Conservation (phyloP, 1,140 invertebrate genomes). For the Tetramorium parvispinum region DNA sequence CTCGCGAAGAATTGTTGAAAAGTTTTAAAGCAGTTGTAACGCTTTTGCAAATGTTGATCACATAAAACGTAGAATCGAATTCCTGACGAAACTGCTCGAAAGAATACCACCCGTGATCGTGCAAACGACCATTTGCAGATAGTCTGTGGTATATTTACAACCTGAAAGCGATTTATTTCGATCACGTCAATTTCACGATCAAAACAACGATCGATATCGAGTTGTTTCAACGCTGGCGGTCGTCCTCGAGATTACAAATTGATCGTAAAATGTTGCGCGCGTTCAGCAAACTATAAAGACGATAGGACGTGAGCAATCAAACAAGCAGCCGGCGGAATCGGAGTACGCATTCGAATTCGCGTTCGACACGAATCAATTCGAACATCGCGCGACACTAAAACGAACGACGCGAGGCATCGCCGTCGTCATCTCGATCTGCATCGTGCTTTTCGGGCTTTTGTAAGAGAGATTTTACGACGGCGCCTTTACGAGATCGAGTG, state of each 20-base stretch:
- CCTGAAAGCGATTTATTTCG: conserved; percentile 15
- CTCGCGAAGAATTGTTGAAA: not conserved
- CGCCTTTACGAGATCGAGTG: conserved; percentile 25
- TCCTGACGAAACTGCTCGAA: not conserved
- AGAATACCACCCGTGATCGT: not conserved
- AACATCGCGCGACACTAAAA: conserved; percentile 1
- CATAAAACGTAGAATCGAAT: not conserved
- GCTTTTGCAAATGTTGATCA: not conserved
- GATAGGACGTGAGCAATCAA: conserved; percentile 24
- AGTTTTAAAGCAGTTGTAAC: not conserved
- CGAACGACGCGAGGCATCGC: not conserved
- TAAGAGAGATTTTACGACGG: conserved; percentile 19
- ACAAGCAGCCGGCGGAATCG: not conserved
- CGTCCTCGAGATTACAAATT: conserved; percentile 6
- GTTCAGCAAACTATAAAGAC: conserved; percentile 31
- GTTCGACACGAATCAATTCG: conserved; percentile 28
- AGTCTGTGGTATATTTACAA: conserved; percentile 12
- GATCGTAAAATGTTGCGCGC: conserved; percentile 32
- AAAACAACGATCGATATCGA: conserved; percentile 22
- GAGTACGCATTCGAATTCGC: not conserved
- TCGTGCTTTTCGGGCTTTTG: conserved; percentile 16
- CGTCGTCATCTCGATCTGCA: conserved; percentile 1
- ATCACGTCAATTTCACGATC: conserved; percentile 13
- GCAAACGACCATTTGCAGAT: not conserved
- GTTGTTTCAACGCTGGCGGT: not conserved